Evolutionary conservation across 2,888 invertebrate species (phyloP), one percentile per base, ranked within the genome.

Genomic region (Noctua janthina): DNA sequence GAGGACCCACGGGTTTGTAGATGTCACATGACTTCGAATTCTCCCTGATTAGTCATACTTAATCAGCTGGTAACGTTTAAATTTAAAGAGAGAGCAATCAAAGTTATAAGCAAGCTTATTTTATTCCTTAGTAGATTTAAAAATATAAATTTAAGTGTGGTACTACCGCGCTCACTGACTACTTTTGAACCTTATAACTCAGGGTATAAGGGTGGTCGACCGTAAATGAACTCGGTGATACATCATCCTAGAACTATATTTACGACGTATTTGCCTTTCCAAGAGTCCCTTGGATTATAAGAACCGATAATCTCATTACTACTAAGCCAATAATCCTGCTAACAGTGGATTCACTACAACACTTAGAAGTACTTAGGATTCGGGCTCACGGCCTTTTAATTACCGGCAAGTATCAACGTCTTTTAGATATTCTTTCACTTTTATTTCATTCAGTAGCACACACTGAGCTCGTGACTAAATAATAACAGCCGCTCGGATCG

Each of bases 291-390:
- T 20, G 49, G 62, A 68, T 84, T 35, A 23, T 74, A 68, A 56
- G 35, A 75, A n/a, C 79, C 71, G 20, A n/a, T 85, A 79, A 83
- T 85, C 87, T 66, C 49, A 72, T 85, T 85, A 86, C 29, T 17
- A 11, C 11, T 62, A 67, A 76, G 66, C 76, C 59, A 69, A 79
- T 85, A 76, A 85, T 85, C 87, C 78, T n/a, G 20, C 68, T 76
- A 54, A 69, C 1, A 68, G 49, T 79, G 7, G 71, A 83, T 76
- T 76, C 46, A 59, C 46, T 78, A 54, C 29, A 82, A 71, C 62
- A 78, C 54, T 78, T 79, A 13, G 13, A 10, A 56, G 73, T 75
- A 62, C 35, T 82, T 64, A 10, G 64, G 15, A 68, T 77, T 74
- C 20, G 43, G 49, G 56, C 0, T 39, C 11, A 49, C n/a, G 56